Evolutionary conservation across 1,140 invertebrate species (phyloP).

Genomic region (Penaeus chinensis): DNA sequence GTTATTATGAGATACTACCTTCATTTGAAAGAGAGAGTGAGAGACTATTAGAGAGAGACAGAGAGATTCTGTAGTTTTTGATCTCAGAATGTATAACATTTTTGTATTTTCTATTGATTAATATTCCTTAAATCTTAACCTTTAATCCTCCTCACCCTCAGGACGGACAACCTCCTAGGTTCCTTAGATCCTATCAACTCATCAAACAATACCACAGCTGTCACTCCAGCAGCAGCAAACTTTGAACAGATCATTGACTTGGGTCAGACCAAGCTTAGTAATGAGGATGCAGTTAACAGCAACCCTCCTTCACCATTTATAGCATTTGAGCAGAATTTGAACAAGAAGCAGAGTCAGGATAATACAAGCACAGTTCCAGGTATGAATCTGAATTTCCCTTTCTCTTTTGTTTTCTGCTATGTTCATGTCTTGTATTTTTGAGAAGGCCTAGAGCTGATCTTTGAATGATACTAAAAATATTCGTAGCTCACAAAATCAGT

Average conservation of each 20-base stretch:
- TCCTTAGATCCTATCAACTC: conserved; percentile 62
- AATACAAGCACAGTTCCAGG: conserved; percentile 59
- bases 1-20: too few relatives aligned
- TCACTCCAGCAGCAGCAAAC: conserved; percentile 52
- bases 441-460: neutral
- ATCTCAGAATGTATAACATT: neutral
- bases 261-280: conserved; percentile 62
- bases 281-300: conserved; percentile 63
- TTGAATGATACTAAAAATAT: too few relatives aligned
- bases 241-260: conserved; percentile 64
- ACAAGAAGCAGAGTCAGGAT: conserved; percentile 62
- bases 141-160: conserved; percentile 30
- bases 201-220: conserved; percentile 39
- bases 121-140: conserved; percentile 23
- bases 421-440: conserved; percentile 1
- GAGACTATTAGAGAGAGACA: too few relatives aligned
- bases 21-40: too few relatives aligned
- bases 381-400: conserved; percentile 7
- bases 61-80: too few relatives aligned
- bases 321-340: conserved; percentile 64
- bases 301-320: conserved; percentile 63
- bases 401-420: neutral
- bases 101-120: neutral
- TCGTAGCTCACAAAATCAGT: neutral
- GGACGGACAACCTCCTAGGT: conserved; percentile 57